These are phyloP conservation scores for Sipha maydis DNA, from an alignment of 2,888 invertebrate genomes.

Conservation along the genomic window DNA sequence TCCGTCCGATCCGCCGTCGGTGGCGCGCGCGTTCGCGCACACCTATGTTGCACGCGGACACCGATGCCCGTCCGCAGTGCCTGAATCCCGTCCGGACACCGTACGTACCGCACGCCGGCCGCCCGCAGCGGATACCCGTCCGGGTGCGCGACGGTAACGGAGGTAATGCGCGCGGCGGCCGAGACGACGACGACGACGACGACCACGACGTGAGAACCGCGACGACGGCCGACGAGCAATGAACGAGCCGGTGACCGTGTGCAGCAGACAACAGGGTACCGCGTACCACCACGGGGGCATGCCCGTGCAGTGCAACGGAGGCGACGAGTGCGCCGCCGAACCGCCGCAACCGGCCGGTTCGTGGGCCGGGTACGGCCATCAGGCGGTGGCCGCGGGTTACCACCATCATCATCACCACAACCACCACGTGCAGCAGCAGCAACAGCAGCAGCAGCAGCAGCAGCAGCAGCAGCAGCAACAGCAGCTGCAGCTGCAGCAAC, in stretches of 20 bases:
- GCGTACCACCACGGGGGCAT: constrained; percentile 31
- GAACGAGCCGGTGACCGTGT: constrained; percentile 50
- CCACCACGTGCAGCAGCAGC: constrained; percentile 26
- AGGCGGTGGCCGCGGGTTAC: constrained; percentile 21
- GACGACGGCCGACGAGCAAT: neutral
- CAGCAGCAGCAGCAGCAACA: constrained; percentile 14
- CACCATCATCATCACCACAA: constrained; percentile 50
- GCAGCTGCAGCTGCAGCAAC: constrained; percentile 21
- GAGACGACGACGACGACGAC: neutral
- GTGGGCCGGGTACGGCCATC: constrained; percentile 51
- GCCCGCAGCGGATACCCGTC: neutral
- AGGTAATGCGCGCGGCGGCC: neutral
- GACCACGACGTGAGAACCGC: neutral
- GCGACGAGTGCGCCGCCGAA: constrained; percentile 32
- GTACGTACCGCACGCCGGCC: neutral
- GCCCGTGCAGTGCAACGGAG: constrained; percentile 30
- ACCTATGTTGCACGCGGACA: neutral
- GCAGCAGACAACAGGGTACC: constrained; percentile 36
- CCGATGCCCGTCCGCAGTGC: neutral
- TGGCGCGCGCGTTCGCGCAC: too few relatives aligned
- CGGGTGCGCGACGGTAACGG: too few relatives aligned
- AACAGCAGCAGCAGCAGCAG: neutral
- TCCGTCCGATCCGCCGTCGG: too few relatives aligned
- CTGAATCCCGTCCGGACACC: neutral
- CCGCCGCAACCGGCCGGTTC: constrained; percentile 21